phyloP scores from a whole-genome alignment of 1,140 invertebrate genomes.

The Trialeurodes vaporariorum region DNA sequence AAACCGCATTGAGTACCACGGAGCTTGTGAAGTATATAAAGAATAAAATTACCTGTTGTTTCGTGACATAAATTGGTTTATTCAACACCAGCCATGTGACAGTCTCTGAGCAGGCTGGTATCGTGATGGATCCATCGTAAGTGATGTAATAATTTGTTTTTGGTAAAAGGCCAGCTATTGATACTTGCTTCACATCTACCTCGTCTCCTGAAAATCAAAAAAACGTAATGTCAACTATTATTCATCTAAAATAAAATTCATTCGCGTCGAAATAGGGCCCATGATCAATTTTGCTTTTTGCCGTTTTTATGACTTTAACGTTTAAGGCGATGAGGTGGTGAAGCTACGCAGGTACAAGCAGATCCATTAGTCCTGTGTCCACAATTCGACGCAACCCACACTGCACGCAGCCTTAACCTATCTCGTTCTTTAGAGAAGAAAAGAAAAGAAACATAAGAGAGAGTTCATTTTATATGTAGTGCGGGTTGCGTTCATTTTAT shows the following conservation, averaged over 20 bases:
- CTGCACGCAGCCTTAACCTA: no score
- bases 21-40: no score
- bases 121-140: slow-evolving; percentile 91
- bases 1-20: no score
- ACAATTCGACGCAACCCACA: no score
- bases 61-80: slow-evolving; percentile 91
- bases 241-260: neutral
- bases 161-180: slow-evolving; percentile 71
- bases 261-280: neutral
- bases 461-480: no score
- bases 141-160: slow-evolving; percentile 94
- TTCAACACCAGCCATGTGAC: slow-evolving; percentile 93
- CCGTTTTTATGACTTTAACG: neutral
- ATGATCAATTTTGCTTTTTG: neutral
- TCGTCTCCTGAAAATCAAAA: slow-evolving; percentile 49
- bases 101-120: slow-evolving; percentile 84
- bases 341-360: neutral
- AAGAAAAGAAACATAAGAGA: no score
- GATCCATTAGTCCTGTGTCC: neutral
- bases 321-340: neutral
- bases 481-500: no score
- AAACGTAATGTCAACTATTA: neutral
- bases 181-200: slow-evolving; percentile 66
- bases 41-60: slow-evolving; percentile 81
- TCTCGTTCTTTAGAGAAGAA: neutral